Percentiles rank a stretch among this genome's conserved stretches.
phyloP scores from a whole-genome alignment of 2,888 invertebrate genomes.

The Hipparchia sbordonii region DNA sequence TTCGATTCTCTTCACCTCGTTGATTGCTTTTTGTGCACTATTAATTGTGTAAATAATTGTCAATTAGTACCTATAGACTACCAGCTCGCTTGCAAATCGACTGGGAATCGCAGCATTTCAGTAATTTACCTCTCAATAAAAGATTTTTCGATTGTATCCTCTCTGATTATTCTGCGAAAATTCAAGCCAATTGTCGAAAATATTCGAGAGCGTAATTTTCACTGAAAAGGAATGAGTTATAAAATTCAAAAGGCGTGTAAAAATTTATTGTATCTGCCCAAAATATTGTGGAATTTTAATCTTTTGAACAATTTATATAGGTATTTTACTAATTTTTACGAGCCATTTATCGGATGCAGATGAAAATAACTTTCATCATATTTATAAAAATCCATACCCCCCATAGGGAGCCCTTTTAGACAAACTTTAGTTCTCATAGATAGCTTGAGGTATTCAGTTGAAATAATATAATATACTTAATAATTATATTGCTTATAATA shows the following conservation, averaged over 20 bases:
- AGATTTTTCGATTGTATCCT: conserved; percentile 35
- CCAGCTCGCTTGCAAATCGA: conserved; percentile 29
- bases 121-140: conserved; percentile 35
- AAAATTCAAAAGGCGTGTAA: conserved; percentile 15
- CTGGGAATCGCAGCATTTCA: conserved; percentile 32
- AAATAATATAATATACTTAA: too few relatives aligned
- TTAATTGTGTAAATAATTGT: too few relatives aligned
- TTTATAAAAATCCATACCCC: too few relatives aligned
- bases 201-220: conserved; percentile 14
- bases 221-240: conserved; percentile 21
- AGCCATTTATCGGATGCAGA: not conserved
- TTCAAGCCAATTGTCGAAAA: conserved; percentile 19
- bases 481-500: too few relatives aligned
- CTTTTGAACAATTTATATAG: conserved; percentile 2
- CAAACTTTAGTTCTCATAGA: too few relatives aligned
- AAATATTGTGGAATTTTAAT: conserved; percentile 25
- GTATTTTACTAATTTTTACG: not conserved
- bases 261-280: conserved; percentile 6
- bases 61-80: conserved; percentile 27
- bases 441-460: too few relatives aligned
- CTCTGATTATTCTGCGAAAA: conserved; percentile 24
- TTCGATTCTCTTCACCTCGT: too few relatives aligned
- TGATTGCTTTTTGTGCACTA: too few relatives aligned
- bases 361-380: not conserved
- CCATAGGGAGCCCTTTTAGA: too few relatives aligned